These are phyloP conservation scores for Xenus cinereus DNA, from an alignment of 2,113 vertebrate species.

Conservation along the genomic window DNA sequence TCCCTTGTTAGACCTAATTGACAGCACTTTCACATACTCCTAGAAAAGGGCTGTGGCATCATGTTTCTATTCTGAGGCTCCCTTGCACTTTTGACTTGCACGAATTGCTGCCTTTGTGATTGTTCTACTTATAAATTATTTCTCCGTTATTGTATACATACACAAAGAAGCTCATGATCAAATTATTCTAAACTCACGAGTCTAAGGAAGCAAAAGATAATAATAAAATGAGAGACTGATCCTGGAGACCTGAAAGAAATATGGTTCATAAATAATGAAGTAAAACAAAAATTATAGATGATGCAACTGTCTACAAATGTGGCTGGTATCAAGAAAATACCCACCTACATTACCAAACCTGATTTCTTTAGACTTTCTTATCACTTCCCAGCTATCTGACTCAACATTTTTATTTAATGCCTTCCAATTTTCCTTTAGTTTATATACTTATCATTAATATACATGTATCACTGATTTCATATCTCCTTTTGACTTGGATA, in stretches of 20 bases:
- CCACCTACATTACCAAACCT: not conserved
- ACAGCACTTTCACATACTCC: not conserved
- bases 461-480: not conserved
- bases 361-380: not conserved
- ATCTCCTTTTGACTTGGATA: not conserved
- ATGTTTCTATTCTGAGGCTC: conserved; percentile 40
- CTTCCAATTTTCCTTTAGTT: not conserved
- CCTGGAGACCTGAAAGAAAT: not conserved
- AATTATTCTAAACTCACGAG: not conserved
- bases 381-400: not conserved
- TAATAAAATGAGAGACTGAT: not conserved
- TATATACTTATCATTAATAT: not conserved
- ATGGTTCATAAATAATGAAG: not conserved
- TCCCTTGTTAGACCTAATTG: not conserved
- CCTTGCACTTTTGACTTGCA: not conserved
- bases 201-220: not conserved
- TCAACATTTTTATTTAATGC: not conserved
- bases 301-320: not conserved
- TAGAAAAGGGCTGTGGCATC: not conserved
- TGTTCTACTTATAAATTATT: conserved; percentile 45
- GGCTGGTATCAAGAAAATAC: not conserved
- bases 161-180: not conserved
- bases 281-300: not conserved
- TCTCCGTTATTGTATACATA: not conserved
- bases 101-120: not conserved